Evolutionary conservation across 2,113 vertebrate genomes (phyloP).

Genomic region (Riparia riparia): DNA sequence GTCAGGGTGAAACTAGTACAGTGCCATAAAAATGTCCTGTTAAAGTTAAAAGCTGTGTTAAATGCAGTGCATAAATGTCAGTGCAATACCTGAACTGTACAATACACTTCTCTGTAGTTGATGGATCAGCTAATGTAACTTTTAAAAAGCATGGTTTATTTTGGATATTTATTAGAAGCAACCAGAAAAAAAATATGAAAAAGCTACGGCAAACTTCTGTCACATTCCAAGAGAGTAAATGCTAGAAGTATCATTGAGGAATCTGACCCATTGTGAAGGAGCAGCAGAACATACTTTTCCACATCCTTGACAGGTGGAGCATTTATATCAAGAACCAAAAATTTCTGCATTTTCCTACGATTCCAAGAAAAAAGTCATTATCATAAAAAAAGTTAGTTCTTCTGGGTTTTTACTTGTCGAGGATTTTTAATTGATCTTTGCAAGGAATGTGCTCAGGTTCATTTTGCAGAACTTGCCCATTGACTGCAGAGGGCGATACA

Average conservation of each 20-base stretch:
- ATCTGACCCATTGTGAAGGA: neutral
- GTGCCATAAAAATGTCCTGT: neutral
- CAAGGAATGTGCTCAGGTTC: neutral
- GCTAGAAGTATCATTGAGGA: neutral
- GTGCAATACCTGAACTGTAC: neutral
- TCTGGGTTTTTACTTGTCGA: neutral
- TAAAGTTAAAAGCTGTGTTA: neutral
- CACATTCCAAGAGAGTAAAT: neutral
- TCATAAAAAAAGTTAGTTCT: neutral
- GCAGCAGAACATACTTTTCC: neutral
- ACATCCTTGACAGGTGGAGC: neutral
- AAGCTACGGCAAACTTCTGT: neutral
- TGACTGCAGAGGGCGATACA: constrained; percentile 35
- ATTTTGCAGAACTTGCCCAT: neutral
- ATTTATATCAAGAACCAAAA: neutral
- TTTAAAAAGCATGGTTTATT: neutral
- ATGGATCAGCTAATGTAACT: neutral
- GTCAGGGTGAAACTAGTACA: neutral
- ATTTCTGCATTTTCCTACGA: neutral
- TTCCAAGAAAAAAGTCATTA: neutral
- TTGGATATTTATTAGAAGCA: neutral
- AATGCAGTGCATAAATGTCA: neutral
- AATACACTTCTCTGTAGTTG: neutral
- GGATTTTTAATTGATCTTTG: neutral
- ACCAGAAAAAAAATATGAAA: neutral